Evolutionary conservation across 2,888 invertebrate genomes (phyloP).

Genomic region (Sminthurides aquaticus): DNA sequence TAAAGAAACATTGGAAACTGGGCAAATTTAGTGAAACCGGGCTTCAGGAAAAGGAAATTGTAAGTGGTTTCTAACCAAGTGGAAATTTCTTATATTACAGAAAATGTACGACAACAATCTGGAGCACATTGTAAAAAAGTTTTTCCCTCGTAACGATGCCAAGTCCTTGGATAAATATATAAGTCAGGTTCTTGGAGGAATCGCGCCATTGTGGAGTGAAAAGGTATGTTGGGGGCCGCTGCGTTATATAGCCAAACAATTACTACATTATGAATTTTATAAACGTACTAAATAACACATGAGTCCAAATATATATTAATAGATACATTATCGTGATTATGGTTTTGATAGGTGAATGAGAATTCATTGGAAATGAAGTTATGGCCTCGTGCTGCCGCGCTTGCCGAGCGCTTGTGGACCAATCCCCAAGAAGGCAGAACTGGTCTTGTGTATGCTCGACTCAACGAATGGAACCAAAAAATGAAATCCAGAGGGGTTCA

Average conservation of each 20-base stretch:
- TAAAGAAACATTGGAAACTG: too few species aligned
- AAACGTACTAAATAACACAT: too few species aligned
- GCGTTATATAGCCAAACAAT: too few species aligned
- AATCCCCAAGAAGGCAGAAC: constrained; percentile 59
- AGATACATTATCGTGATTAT: constrained; percentile 2
- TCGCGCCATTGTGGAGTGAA: constrained; percentile 79
- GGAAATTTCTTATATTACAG: neutral
- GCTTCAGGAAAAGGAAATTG: neutral
- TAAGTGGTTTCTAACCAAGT: too few species aligned
- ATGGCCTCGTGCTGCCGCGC: constrained; percentile 76
- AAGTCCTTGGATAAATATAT: neutral
- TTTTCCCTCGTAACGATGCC: neutral
- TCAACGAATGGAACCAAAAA: constrained; percentile 64
- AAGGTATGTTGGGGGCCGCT: constrained; percentile 56
- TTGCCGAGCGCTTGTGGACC: constrained; percentile 76
- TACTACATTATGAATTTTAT: too few species aligned
- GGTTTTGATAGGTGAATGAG: constrained; percentile 52
- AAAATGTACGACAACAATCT: constrained; percentile 19
- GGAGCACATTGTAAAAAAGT: constrained; percentile 6
- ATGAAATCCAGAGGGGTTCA: constrained; percentile 59
- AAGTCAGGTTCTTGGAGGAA: constrained; percentile 57
- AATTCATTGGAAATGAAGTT: constrained; percentile 61
- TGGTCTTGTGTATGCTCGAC: constrained; percentile 62
- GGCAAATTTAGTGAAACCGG: too few species aligned
- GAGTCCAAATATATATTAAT: too few species aligned